phyloP scores from a whole-genome alignment of 2,797 vertebrate species.

The Betta splendens region DNA sequence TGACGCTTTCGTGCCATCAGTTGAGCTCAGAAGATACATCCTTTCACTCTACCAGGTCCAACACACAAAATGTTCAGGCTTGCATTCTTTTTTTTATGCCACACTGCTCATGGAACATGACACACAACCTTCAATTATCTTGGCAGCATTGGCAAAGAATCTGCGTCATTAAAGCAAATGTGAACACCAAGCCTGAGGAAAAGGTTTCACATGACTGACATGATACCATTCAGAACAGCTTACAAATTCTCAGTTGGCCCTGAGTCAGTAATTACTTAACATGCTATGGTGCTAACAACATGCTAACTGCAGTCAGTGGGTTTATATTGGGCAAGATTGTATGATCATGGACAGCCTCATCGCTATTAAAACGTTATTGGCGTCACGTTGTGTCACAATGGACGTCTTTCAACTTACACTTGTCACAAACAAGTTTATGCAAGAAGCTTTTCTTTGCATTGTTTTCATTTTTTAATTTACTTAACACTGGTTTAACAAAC shows the following conservation, averaged over 20 bases:
- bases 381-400: no score
- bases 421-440: not conserved
- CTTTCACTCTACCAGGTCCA: slow-evolving; percentile 11
- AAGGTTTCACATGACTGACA: not conserved
- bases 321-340: not conserved
- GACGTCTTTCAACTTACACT: not conserved
- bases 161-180: slow-evolving; percentile 34
- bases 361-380: not conserved
- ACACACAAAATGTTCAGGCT: slow-evolving; percentile 24
- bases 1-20: not conserved
- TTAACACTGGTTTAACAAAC: not conserved
- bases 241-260: not conserved
- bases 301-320: not conserved
- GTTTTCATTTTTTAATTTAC: not conserved
- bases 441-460: no score
- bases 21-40: not conserved
- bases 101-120: slow-evolving; percentile 42
- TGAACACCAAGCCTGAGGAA: slow-evolving; percentile 11
- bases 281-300: not conserved
- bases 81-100: slow-evolving; percentile 22
- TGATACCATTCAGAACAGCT: not conserved
- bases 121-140: slow-evolving; percentile 40
- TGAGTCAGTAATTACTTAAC: not conserved
- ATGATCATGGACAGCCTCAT: not conserved
- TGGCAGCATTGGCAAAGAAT: slow-evolving; percentile 24